Base-by-base conservation (phyloP, 2,797 vertebrate species). In the Gastrophryne carolinensis region DNA sequence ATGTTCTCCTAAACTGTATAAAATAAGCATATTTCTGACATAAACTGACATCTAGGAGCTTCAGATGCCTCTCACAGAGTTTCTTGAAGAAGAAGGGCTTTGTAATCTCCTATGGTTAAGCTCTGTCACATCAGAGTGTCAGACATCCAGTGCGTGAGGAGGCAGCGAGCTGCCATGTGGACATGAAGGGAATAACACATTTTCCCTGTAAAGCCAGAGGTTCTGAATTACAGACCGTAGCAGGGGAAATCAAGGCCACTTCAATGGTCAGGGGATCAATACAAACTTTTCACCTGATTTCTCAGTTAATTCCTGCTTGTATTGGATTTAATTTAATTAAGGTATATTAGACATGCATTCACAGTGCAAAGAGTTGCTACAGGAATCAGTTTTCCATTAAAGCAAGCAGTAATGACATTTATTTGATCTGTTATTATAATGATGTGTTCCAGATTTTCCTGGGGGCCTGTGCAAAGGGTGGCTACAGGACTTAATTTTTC, bases 171-270 rank as follows among this genome's bases (percentile, higher is more conserved):
- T 70, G 66, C 65, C 44, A 41, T 47, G 17, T 56, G 50, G 29
- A 77, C 66, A 64, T 47, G 58, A 34, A 56, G 32, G 26, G 66
- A 77, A 77, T 77, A 50, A 66, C 35, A 70, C 69, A 52, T 61
- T 61, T 35, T 57, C 64, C 62, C 37, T 69, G 65, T 32, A 34
- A 68, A 70, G 26, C 35, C 35, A 69, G 26, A 19, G 49, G 34
- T n/a, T 70, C 54, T 77, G 65, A 76, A 63, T 70, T 62, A 53
- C 60, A 58, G 34, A 62, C 47, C 54, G 65, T 56, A 37, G 47
- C 74, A 64, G 39, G 74, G 66, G 74, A 77, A 76, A 77, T 77
- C 74, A 77, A 53, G 37, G 54, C 37, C 44, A 35, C 68, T 76
- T 32, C 30, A 75, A 69, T 69, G 70, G 61, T 57, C 24, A 15